Evolutionary conservation across 2,888 invertebrate species (phyloP), one percentile per base, ranked within the genome.

Genomic region (Xestoiulus laeticollis): DNA sequence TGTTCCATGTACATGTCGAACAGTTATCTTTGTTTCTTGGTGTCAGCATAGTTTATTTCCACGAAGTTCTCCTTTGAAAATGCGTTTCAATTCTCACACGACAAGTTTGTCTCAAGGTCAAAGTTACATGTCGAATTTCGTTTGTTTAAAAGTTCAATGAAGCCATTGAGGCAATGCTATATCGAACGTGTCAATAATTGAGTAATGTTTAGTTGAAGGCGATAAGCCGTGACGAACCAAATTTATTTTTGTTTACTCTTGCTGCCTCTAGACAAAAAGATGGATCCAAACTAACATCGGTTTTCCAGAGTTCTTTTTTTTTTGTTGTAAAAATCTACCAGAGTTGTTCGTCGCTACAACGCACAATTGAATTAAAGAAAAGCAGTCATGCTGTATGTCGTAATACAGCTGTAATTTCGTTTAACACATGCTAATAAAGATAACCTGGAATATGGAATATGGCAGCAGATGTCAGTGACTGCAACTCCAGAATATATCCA

Each of bases 211-310:
- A 78, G 78, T 78, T 30, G 14, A 78, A 8, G 26, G 78, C 30
- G 78, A 78, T 78, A 78, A 78, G 78, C 78, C 59, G 6, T n/a
- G 10, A 14, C 30, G 30, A 16, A 14, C 78, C 78, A 78, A 78
- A 78, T 78, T 59, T 30, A 12, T 78, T 68, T 68, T 26, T 68
- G 26, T 68, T 78, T 78, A 78, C 78, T 78, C 30, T 26, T 78
- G 22, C 26, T 26, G 14, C 6, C n/a, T n/a, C n/a, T 78, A 12
- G 26, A 22, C 6, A 10, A 26, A 68, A 68, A 30, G 14, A 1
- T 78, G 78, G 12, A 78, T 30, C 30, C 78, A 14, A 14, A 78
- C 26, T 78, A 30, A 78, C 26, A 30, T 30, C 30, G 48, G 12
- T 12, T 48, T 19, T 48, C 48, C 19, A 48, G 19, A 12, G 16